Evolutionary conservation across 2,888 invertebrate genomes (phyloP), one percentile per base, ranked within the genome.

Genomic region (Epiperipatus broadwayi): DNA sequence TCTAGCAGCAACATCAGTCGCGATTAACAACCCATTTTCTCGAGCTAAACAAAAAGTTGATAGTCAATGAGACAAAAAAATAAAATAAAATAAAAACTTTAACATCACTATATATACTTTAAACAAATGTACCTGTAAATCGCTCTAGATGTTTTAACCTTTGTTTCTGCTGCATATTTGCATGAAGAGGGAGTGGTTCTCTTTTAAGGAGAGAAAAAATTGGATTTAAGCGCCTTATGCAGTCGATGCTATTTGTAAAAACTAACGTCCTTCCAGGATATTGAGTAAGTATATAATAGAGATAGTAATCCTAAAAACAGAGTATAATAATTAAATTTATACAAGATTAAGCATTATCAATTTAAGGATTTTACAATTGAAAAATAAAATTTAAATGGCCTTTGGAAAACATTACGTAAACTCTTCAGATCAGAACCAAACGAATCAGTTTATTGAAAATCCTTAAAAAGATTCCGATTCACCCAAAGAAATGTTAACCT

Each of bases 1-100:
- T 41, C 97, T 69, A 0, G 97, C 91, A 1, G 97, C 95, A 4
- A 99, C 93, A 65, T 97, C 97, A 0, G 91, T 95, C 0, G 72
- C 70, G 3, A 95, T 75, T 42, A 97, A 70, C 5, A 97, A 56
- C 0, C 78, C 75, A 46, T 70, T 67, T 0, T 71, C 67, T n/a
- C n/a, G 27, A 49, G 50, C 19, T 46, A 59, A 37, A 20, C 8
- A 18, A 29, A 14, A n/a, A 28, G 28, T n/a, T 10, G 3, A 3
- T 16, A 8, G 16, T 16, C 12, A 28, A 16, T 5, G 19, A 1
- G 5, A 4, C 4, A 43, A 5, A 31, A 30, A 10, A 35, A 25
- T n/a, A 5, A 8, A 12, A 10, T 10, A 16, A 37, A 20, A 40
- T 41, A 8, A 21, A 41, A 40, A 12, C 27, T 35, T 15, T 4